These are phyloP conservation scores for Ploceus nigricollis DNA, from an alignment of 2,113 vertebrate genomes.

Conservation along the genomic window DNA sequence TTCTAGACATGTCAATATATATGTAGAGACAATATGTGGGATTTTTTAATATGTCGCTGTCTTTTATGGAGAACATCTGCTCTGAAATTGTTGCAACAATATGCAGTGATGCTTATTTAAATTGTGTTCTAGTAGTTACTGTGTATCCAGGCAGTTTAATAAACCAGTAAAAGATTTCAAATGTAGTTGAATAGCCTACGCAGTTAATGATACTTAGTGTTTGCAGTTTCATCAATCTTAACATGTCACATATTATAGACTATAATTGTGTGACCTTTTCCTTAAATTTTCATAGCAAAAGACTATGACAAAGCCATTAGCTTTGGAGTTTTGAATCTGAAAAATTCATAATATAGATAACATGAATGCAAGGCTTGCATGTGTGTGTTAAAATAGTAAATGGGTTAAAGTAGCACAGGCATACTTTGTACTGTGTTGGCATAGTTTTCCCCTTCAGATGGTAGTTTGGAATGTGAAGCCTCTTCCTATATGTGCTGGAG, in stretches of 20 bases:
- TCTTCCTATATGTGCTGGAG: slow-evolving; percentile 32
- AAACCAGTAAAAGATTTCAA: background rate
- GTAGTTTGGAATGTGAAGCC: slow-evolving; percentile 4
- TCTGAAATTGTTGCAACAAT: background rate
- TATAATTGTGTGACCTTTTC: background rate
- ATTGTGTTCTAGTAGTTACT: background rate
- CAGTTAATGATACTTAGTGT: background rate
- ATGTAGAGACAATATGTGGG: slow-evolving; percentile 11
- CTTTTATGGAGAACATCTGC: slow-evolving; percentile 31
- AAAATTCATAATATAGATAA: background rate
- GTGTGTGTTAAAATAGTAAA: slow-evolving; percentile 34
- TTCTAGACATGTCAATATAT: slow-evolving; percentile 21
- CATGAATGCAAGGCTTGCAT: background rate
- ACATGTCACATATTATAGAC: background rate
- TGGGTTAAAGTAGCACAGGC: slow-evolving; percentile 31
- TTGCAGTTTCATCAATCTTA: background rate
- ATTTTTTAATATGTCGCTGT: background rate
- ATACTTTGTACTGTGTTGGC: background rate
- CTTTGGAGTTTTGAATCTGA: background rate
- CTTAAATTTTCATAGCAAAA: background rate
- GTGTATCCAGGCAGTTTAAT: background rate
- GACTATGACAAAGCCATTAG: background rate
- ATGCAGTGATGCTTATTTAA: background rate
- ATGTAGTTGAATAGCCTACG: background rate
- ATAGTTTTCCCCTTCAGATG: slow-evolving; percentile 25